These are phyloP conservation scores for Neodiprion fabricii DNA, from an alignment of 1,140 invertebrate species.

Conservation along the genomic window DNA sequence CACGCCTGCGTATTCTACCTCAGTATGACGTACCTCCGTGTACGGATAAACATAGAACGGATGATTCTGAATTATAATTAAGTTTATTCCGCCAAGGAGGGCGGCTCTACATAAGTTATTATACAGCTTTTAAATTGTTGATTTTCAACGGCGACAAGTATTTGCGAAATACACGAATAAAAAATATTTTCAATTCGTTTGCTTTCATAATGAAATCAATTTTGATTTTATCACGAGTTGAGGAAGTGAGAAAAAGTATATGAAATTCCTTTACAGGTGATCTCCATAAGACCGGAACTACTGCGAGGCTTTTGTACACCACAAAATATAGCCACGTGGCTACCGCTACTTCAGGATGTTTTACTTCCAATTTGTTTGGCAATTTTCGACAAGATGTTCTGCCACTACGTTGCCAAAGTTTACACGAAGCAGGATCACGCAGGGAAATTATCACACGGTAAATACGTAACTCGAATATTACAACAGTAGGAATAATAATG, in stretches of 20 bases:
- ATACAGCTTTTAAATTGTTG: no score
- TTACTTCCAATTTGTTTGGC: constrained; percentile 60
- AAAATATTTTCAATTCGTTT: no score
- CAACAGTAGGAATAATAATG: constrained; percentile 5
- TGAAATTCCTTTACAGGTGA: constrained; percentile 37
- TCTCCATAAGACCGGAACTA: constrained; percentile 54
- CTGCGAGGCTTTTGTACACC: constrained; percentile 48
- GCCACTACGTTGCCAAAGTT: constrained; percentile 57
- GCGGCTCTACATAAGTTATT: no score
- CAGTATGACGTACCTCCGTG: no score
- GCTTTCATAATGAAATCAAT: no score
- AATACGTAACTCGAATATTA: constrained; percentile 10
- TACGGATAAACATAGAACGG: neutral
- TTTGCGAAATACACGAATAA: no score
- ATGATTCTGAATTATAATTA: neutral
- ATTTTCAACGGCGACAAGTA: no score
- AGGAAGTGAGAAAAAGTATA: no score
- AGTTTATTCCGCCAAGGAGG: neutral
- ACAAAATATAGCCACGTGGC: constrained; percentile 55
- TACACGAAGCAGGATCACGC: constrained; percentile 55
- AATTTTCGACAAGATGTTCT: constrained; percentile 62
- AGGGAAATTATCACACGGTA: constrained; percentile 48
- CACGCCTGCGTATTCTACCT: neutral
- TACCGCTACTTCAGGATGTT: constrained; percentile 59
- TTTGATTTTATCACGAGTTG: no score